Percentiles rank a stretch among this genome's conserved stretches.
Evolutionary conservation across 2,888 invertebrate species (phyloP).

Genomic region (Macaria liturata): DNA sequence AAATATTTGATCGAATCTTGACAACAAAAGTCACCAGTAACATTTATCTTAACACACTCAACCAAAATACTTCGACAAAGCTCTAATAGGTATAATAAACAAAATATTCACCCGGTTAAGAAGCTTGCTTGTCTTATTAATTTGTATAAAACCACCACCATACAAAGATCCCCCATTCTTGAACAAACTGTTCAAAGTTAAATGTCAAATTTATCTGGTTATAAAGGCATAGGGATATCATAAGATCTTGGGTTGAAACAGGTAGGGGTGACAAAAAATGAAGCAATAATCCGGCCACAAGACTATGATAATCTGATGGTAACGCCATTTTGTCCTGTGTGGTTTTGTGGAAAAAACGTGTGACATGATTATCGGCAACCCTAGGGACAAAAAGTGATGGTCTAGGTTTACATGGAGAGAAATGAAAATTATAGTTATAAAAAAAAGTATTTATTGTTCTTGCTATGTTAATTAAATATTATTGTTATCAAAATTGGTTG

Average conservation of each 20-base stretch:
- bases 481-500: no score
- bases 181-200: neutral
- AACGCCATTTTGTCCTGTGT: conserved; percentile 83
- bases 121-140: conserved; percentile 79
- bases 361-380: conserved; percentile 81
- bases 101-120: conserved; percentile 80
- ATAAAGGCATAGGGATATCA: conserved; percentile 60
- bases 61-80: conserved; percentile 78
- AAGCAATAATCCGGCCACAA: conserved; percentile 81
- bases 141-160: conserved; percentile 59
- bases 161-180: conserved; percentile 33
- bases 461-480: no score
- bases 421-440: no score
- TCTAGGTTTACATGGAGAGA: conserved; percentile 49
- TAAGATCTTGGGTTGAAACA: conserved; percentile 69
- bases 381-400: conserved; percentile 58
- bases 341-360: conserved; percentile 78
- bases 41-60: conserved; percentile 72
- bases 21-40: conserved; percentile 48
- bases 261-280: conserved; percentile 77
- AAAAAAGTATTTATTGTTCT: no score
- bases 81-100: conserved; percentile 81
- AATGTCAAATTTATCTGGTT: conserved; percentile 51
- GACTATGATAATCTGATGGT: conserved; percentile 80
- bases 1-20: conserved; percentile 58